Percentiles rank a stretch among this genome's conserved stretches.
phyloP scores from a whole-genome alignment of 2,113 vertebrate species.

The Raphicerus campestris region DNA sequence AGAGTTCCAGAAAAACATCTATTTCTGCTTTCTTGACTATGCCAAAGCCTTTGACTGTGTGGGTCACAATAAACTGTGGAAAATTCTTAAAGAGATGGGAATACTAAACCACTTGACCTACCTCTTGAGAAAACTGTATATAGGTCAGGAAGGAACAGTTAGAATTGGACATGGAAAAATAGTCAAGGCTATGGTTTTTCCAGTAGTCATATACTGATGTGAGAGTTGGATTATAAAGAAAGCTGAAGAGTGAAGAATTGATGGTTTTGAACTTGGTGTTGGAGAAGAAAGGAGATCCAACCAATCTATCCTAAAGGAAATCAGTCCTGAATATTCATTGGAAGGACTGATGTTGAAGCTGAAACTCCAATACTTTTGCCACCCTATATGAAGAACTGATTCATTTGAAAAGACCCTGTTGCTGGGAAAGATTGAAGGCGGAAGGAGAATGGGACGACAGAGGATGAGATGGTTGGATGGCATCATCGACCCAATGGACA shows the following conservation, averaged over 20 bases:
- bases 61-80: background rate
- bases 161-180: background rate
- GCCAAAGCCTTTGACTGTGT: background rate
- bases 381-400: background rate
- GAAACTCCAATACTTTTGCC: background rate
- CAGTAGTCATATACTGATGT: background rate
- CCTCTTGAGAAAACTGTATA: background rate
- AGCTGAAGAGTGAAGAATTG: background rate
- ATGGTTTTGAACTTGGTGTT: background rate
- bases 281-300: background rate
- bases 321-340: background rate
- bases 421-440: background rate
- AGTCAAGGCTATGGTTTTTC: background rate
- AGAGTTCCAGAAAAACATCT: background rate
- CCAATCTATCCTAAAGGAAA: background rate
- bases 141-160: background rate
- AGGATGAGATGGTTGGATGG: background rate
- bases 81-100: background rate
- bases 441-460: background rate
- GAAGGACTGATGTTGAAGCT: background rate
- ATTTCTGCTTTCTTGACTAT: background rate
- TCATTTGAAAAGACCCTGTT: background rate
- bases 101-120: background rate
- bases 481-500: background rate
- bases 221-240: background rate